phyloP scores from a whole-genome alignment of 2,888 invertebrate genomes.

The Mystacides longicornis region DNA sequence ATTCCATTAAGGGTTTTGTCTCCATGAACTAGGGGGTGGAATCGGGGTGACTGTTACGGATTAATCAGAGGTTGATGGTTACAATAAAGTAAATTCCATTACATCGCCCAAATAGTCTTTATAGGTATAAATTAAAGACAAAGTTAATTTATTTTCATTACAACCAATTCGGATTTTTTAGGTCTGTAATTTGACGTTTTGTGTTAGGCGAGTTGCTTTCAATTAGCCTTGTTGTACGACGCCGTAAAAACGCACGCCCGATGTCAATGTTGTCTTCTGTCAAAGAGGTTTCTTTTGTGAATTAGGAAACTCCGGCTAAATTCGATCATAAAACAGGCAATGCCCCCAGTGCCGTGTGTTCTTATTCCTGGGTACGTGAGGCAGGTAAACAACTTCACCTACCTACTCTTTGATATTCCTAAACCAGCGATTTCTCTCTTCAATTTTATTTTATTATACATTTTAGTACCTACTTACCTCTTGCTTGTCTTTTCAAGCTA shows the following conservation, averaged over 20 bases:
- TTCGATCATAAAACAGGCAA: background rate
- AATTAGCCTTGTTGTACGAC: constrained; percentile 6
- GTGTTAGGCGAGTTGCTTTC: constrained; percentile 5
- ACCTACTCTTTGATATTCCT: no score
- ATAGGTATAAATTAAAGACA: constrained; percentile 15
- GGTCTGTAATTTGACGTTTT: constrained; percentile 3
- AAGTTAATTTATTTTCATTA: constrained; percentile 20
- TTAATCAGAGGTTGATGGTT: constrained; percentile 23
- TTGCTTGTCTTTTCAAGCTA: no score
- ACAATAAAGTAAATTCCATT: constrained; percentile 25
- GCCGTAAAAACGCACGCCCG: background rate
- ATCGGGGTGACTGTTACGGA: no score
- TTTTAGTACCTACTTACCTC: no score
- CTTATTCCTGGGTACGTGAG: no score
- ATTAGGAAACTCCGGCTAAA: background rate
- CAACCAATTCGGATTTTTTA: constrained; percentile 3
- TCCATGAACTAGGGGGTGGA: constrained; percentile 11
- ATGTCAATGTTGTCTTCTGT: background rate
- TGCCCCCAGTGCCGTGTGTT: no score
- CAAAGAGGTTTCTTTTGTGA: background rate
- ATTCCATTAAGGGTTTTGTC: constrained; percentile 8
- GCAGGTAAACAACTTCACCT: no score
- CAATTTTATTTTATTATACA: no score
- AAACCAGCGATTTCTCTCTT: no score
- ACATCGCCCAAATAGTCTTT: constrained; percentile 13